These are phyloP conservation scores for Mythimna vitellina DNA, from an alignment of 2,888 invertebrate genomes.

Conservation along the genomic window DNA sequence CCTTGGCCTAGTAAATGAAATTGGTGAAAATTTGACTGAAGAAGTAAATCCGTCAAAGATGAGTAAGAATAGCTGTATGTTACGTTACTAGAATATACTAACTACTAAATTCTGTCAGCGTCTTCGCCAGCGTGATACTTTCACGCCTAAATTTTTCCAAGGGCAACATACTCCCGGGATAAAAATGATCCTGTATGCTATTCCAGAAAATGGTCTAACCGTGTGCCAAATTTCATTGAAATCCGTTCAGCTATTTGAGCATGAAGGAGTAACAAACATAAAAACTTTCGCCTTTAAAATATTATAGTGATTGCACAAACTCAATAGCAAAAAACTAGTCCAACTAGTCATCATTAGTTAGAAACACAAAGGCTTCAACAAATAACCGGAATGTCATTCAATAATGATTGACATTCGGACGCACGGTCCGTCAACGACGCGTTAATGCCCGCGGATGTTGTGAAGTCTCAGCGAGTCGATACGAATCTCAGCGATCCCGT, in stretches of 20 bases:
- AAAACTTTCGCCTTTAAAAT: too few species aligned
- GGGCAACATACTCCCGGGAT: too few species aligned
- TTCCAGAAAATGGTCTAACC: too few species aligned
- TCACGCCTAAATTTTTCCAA: too few species aligned
- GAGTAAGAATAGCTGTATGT: neutral
- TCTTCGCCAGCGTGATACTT: too few species aligned
- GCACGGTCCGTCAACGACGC: slow-evolving; percentile 43
- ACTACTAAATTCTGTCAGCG: neutral
- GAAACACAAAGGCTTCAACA: slow-evolving; percentile 44
- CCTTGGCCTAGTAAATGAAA: neutral
- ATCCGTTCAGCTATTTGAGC: too few species aligned
- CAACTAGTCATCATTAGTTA: slow-evolving; percentile 26
- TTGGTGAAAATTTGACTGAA: slow-evolving; percentile 3
- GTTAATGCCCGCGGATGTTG: slow-evolving; percentile 53
- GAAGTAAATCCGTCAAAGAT: slow-evolving; percentile 10
- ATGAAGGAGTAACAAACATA: too few species aligned
- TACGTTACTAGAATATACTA: neutral
- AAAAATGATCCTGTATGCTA: too few species aligned
- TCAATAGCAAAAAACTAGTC: slow-evolving; percentile 14
- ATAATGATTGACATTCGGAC: slow-evolving; percentile 41
- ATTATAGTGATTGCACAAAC: neutral
- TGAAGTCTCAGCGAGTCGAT: slow-evolving; percentile 58
- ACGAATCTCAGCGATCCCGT: slow-evolving; percentile 62
- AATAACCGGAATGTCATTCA: slow-evolving; percentile 48
- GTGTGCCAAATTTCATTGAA: too few species aligned